Percentiles rank a stretch among this genome's conserved stretches.
Conservation (phyloP, 2,888 invertebrate species). For the Drosophila villosipedis region DNA sequence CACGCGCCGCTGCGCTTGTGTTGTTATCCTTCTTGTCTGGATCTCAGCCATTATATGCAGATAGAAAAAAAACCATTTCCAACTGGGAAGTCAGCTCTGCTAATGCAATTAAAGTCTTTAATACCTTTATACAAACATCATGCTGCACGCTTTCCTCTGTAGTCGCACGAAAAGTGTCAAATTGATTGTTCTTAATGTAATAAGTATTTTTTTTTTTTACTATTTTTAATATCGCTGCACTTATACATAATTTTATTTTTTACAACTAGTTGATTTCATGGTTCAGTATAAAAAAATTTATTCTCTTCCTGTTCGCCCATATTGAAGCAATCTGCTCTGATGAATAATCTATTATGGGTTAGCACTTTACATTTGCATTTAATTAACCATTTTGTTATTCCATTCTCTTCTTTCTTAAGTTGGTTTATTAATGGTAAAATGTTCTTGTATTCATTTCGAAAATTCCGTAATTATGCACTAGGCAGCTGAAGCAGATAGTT, state of each 20-base stretch:
- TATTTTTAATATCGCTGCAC: neutral
- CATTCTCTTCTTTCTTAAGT: neutral
- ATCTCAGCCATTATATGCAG: conserved; percentile 21
- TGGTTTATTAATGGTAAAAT: conserved; percentile 14
- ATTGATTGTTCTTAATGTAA: conserved; percentile 6
- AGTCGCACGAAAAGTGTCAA: conserved; percentile 1
- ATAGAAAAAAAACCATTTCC: conserved; percentile 17
- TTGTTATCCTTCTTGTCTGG: conserved; percentile 46
- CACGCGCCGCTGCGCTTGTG: conserved; percentile 58
- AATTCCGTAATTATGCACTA: conserved; percentile 56
- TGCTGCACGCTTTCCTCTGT: neutral
- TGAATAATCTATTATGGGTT: conserved; percentile 23
- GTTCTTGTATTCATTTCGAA: conserved; percentile 22
- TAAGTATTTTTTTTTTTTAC: neutral
- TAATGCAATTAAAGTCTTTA: conserved; percentile 16
- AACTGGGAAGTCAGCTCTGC: conserved; percentile 30
- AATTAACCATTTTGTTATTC: conserved; percentile 60
- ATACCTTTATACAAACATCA: conserved; percentile 25
- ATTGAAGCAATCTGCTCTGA: conserved; percentile 10
- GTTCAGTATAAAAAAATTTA: neutral
- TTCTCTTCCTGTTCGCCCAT: neutral
- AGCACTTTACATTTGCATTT: conserved; percentile 59
- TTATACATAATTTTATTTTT: neutral
- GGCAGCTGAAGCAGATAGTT: conserved; percentile 45
- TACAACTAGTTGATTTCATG: conserved; percentile 1